phyloP scores from a whole-genome alignment of 2,113 vertebrate genomes.

The Melanocharis versteri region DNA sequence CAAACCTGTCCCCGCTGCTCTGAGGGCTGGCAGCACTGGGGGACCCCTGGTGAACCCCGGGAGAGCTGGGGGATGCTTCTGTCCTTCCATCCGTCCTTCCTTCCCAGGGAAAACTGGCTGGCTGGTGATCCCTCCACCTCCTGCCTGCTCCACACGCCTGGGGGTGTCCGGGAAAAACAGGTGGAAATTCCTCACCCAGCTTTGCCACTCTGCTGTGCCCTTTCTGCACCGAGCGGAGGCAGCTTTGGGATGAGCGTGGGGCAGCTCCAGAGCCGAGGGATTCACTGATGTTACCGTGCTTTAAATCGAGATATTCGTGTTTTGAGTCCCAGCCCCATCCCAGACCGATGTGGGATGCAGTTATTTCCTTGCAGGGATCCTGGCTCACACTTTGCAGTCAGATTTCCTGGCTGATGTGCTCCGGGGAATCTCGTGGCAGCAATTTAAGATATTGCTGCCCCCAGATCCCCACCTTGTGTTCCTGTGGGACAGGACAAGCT shows the following conservation, averaged over 20 bases:
- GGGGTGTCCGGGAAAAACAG: background rate
- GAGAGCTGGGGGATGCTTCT: background rate
- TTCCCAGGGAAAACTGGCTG: accelerated
- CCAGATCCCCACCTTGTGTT: background rate
- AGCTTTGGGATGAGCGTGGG: background rate
- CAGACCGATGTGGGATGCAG: background rate
- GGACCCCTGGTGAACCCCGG: accelerated
- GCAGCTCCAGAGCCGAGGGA: background rate
- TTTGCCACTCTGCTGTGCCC: accelerated
- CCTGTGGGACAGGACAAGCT: background rate
- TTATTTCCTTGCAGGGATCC: background rate
- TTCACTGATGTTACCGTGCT: accelerated
- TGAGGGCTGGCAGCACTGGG: background rate
- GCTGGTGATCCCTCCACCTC: background rate
- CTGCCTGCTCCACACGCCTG: accelerated
- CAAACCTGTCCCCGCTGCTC: accelerated
- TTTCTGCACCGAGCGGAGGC: background rate
- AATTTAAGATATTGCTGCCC: background rate
- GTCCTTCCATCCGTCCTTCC: background rate
- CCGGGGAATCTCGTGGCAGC: background rate
- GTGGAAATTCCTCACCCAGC: background rate
- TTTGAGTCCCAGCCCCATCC: background rate
- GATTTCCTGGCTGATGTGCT: background rate
- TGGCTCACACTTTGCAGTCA: background rate
- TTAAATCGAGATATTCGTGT: background rate